Percentiles rank a stretch among this genome's conserved stretches.
Evolutionary conservation across 2,113 vertebrate genomes (phyloP).

Genomic region (Elachura formosa): DNA sequence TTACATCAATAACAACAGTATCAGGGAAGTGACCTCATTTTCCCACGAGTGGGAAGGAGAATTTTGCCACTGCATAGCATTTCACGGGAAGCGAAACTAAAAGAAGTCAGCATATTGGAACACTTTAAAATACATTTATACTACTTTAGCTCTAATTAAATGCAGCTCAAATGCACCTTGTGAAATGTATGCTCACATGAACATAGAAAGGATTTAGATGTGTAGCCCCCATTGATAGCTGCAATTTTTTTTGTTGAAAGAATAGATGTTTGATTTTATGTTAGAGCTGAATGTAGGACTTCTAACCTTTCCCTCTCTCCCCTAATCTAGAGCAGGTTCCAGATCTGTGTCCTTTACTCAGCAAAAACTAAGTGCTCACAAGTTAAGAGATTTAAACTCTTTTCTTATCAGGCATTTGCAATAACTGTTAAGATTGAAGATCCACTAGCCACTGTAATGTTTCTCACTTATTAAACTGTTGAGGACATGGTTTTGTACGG

Average conservation of each 20-base stretch:
- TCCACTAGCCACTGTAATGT: neutral
- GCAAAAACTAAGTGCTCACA: neutral
- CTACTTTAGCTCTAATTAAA: neutral
- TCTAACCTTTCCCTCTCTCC: constrained; percentile 11
- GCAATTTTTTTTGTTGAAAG: constrained; percentile 17
- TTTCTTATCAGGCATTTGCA: neutral
- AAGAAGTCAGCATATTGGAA: neutral
- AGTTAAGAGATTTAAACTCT: constrained; percentile 11
- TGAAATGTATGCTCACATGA: constrained; percentile 2
- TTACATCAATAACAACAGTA: neutral
- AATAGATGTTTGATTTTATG: neutral
- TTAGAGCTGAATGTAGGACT: constrained; percentile 13
- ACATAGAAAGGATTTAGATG: neutral
- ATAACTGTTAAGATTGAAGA: neutral
- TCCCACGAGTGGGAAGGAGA: neutral
- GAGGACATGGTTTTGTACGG: neutral
- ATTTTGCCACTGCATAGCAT: neutral
- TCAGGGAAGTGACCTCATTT: neutral
- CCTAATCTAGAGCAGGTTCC: neutral
- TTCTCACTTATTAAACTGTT: constrained; percentile 45
- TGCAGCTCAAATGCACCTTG: neutral
- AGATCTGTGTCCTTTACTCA: constrained; percentile 6
- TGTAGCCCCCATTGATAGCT: neutral
- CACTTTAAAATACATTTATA: neutral
- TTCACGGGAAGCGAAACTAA: neutral